Conservation (phyloP, 2,888 invertebrate genomes). For the Stegana nigrithorax region DNA sequence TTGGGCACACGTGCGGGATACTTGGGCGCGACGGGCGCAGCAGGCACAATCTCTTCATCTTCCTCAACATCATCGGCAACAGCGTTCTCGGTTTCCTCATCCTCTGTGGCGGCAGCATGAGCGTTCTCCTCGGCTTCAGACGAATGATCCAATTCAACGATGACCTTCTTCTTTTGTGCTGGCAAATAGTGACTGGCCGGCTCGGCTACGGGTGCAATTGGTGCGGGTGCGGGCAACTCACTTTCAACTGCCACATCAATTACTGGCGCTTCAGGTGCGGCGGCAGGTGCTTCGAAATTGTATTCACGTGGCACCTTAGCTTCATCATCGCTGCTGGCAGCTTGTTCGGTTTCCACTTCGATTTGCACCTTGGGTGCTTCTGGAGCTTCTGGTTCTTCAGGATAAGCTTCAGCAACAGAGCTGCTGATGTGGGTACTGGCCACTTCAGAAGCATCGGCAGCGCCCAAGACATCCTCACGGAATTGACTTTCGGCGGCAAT, state of each 20-base stretch:
- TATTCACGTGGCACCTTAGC: slow-evolving; percentile 65
- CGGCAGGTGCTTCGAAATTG: slow-evolving; percentile 52
- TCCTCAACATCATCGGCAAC: slow-evolving; percentile 54
- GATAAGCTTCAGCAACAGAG: slow-evolving; percentile 66
- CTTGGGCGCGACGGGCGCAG: slow-evolving; percentile 45
- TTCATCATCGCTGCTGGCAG: slow-evolving; percentile 46
- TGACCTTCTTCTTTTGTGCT: slow-evolving; percentile 59
- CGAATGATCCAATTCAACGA: slow-evolving; percentile 62
- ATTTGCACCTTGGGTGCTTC: slow-evolving; percentile 43
- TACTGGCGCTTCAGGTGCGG: slow-evolving; percentile 33
- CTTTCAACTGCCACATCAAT: slow-evolving; percentile 36
- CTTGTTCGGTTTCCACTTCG: slow-evolving; percentile 38
- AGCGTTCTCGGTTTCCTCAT: slow-evolving; percentile 49
- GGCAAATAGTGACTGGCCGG: slow-evolving; percentile 63
- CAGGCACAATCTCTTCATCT: slow-evolving; percentile 47
- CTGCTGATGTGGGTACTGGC: slow-evolving; percentile 59
- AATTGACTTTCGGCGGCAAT: slow-evolving; percentile 44
- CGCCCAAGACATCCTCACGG: slow-evolving; percentile 53
- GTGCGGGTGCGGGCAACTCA: slow-evolving; percentile 55
- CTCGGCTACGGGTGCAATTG: slow-evolving; percentile 52
- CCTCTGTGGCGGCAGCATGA: slow-evolving; percentile 47
- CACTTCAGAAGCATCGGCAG: slow-evolving; percentile 58
- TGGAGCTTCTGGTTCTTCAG: too few species aligned
- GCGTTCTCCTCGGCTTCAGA: slow-evolving; percentile 49
- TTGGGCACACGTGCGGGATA: slow-evolving; percentile 55